Evolutionary conservation across 2,888 invertebrate species (phyloP).

Genomic region (Ophioninae sp.): DNA sequence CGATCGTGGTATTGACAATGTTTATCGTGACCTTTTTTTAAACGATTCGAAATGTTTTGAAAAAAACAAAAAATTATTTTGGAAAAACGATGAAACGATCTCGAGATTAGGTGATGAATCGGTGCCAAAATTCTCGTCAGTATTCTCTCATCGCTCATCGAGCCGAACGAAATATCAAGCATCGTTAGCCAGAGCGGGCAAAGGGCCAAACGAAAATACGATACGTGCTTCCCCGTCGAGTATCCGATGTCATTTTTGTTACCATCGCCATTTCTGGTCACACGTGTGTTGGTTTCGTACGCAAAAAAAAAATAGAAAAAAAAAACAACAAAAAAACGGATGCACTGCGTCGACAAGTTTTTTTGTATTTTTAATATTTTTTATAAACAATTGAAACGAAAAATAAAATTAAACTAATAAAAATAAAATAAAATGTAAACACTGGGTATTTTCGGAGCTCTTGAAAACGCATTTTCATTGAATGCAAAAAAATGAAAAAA

Average conservation of each 20-base stretch:
- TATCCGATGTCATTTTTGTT: conserved; percentile 36
- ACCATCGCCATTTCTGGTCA: conserved; percentile 26
- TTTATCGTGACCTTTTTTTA: neutral
- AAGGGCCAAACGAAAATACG: conserved; percentile 39
- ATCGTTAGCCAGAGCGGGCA: conserved; percentile 36
- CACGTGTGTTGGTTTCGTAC: conserved; percentile 10
- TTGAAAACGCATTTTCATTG: no score
- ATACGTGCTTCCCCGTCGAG: conserved; percentile 32
- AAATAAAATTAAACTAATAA: no score
- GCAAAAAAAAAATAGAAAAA: neutral
- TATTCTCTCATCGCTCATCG: conserved; percentile 20
- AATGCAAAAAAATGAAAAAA: no score
- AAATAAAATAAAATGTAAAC: no score
- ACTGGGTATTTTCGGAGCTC: no score
- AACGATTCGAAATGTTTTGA: neutral
- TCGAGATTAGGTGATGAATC: conserved; percentile 29
- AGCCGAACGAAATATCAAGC: conserved; percentile 20
- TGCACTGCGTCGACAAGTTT: no score
- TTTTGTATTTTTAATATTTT: no score
- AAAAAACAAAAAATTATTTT: neutral
- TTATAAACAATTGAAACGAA: no score
- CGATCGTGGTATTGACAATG: no score
- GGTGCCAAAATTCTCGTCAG: conserved; percentile 7
- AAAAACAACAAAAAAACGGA: neutral
- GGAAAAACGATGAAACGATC: neutral